Evolutionary conservation across 1,140 invertebrate species (phyloP).

Genomic region (Wasmannia auropunctata): DNA sequence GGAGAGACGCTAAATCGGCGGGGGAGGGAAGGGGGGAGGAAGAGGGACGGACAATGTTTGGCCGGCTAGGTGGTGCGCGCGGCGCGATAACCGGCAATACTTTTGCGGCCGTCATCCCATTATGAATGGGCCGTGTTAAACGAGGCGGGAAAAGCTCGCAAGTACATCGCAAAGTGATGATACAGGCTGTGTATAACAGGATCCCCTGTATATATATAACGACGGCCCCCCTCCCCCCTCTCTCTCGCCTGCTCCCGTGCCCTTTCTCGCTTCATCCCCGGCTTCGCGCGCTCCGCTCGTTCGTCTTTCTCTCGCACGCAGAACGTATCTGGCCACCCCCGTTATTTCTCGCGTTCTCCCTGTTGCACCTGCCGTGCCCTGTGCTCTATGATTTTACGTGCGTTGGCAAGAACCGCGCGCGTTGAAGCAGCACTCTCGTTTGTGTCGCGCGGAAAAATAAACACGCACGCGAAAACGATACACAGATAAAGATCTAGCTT

Average conservation of each 20-base stretch:
- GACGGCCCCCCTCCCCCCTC: neutral
- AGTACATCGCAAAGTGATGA: slow-evolving; percentile 77
- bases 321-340: neutral
- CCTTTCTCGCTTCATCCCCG: neutral
- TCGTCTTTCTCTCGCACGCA: neutral
- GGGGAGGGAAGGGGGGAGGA: too few species aligned
- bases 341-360: neutral
- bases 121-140: slow-evolving; percentile 77
- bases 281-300: neutral
- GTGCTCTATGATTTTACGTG: slow-evolving; percentile 9
- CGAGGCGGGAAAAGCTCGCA: slow-evolving; percentile 77
- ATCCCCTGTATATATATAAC: slow-evolving; percentile 37
- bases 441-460: slow-evolving; percentile 30
- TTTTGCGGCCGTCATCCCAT: slow-evolving; percentile 72
- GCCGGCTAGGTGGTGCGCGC: slow-evolving; percentile 53
- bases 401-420: neutral
- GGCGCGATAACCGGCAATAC: slow-evolving; percentile 71
- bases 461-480: slow-evolving; percentile 26
- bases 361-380: neutral
- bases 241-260: too few species aligned
- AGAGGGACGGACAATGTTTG: slow-evolving; percentile 69
- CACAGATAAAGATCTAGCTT: slow-evolving; percentile 32
- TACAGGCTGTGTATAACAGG: slow-evolving; percentile 76
- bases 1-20: slow-evolving; percentile 62
- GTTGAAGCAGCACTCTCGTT: slow-evolving; percentile 29